These are phyloP conservation scores for Caretta caretta DNA, from an alignment of 2,113 vertebrate species.

Conservation along the genomic window DNA sequence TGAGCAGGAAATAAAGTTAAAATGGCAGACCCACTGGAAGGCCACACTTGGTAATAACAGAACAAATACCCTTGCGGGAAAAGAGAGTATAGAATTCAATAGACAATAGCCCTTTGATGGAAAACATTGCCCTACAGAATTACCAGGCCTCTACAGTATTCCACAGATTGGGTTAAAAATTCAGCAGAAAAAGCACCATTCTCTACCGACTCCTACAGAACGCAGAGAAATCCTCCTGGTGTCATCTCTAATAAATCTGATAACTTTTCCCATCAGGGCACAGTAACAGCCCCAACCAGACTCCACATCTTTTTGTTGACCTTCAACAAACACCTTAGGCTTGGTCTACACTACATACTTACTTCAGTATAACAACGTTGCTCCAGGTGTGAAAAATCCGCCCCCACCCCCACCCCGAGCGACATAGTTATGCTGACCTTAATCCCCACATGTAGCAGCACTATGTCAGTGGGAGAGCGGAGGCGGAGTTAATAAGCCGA, in stretches of 20 bases:
- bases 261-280: neutral
- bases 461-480: too few species aligned
- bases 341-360: too few species aligned
- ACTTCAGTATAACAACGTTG: too few species aligned
- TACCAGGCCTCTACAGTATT: neutral
- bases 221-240: neutral
- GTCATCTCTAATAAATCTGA: neutral
- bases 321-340: neutral
- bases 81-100: neutral
- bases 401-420: too few species aligned
- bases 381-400: too few species aligned
- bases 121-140: neutral
- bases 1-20: neutral
- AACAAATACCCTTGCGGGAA: neutral
- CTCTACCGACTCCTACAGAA: neutral
- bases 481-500: too few species aligned
- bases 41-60: neutral
- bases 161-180: neutral
- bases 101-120: neutral
- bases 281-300: neutral
- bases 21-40: neutral
- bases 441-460: too few species aligned
- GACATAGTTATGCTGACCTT: too few species aligned
- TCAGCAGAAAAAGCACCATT: neutral
- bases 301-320: neutral